These are phyloP conservation scores for Tethea ocularis DNA, from an alignment of 2,888 invertebrate genomes.

Conservation along the genomic window DNA sequence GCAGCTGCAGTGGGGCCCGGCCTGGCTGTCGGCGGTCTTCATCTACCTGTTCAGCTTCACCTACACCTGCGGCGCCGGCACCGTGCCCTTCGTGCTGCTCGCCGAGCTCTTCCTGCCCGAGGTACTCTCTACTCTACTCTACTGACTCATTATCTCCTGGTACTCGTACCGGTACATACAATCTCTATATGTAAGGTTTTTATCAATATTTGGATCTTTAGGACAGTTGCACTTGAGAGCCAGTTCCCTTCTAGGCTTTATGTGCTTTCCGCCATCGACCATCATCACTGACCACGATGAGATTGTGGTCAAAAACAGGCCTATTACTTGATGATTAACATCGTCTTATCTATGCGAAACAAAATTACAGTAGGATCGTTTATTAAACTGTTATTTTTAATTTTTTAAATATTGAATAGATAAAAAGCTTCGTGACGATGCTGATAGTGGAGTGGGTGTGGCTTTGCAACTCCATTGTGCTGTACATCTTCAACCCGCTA, in stretches of 20 bases:
- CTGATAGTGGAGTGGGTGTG: conserved; percentile 56
- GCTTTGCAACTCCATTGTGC: conserved; percentile 51
- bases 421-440: conserved; percentile 55
- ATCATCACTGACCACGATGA: no score
- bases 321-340: no score
- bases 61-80: conserved; percentile 56
- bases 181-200: no score
- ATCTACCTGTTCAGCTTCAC: conserved; percentile 48
- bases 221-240: no score
- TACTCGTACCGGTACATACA: neutral
- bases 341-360: no score
- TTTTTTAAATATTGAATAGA: conserved; percentile 42
- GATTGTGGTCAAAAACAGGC: no score
- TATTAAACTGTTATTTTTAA: no score
- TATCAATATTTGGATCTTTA: no score
- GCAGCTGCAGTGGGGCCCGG: conserved; percentile 57
- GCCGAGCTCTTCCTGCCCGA: conserved; percentile 65
- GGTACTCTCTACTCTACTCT: conserved; percentile 32
- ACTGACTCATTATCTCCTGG: neutral
- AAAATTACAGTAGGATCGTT: no score
- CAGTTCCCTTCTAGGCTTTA: no score
- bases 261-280: no score
- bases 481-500: conserved; percentile 56
- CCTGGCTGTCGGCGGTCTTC: conserved; percentile 48
- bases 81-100: conserved; percentile 54